phyloP scores from a whole-genome alignment of 2,113 vertebrate species.

The Platichthys stellatus region DNA sequence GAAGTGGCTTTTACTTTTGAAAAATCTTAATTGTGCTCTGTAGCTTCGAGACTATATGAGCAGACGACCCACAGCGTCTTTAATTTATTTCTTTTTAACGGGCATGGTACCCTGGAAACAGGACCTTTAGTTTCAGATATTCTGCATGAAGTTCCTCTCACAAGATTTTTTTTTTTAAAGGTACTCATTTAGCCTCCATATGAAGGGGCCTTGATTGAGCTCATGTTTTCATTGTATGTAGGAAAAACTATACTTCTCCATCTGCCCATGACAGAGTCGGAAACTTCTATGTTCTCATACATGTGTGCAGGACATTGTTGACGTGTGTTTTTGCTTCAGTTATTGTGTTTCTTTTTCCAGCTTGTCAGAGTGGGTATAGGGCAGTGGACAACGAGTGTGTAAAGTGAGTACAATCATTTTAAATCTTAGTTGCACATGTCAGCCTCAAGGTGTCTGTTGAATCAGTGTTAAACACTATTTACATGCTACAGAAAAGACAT shows the following conservation, averaged over 20 bases:
- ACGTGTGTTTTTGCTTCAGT: not conserved
- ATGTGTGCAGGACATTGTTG: not conserved
- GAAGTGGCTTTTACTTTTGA: not conserved
- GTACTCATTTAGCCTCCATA: not conserved
- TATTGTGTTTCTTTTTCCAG: constrained; percentile 58
- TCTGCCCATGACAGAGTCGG: not conserved
- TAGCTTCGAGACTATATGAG: not conserved
- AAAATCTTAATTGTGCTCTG: not conserved
- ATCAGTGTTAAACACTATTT: not conserved
- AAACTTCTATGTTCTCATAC: not conserved
- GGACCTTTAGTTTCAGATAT: constrained; percentile 13
- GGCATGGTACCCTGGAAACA: constrained; percentile 67
- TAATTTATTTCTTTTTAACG: constrained; percentile 57
- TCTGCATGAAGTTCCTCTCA: not conserved
- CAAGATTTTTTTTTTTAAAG: constrained; percentile 3
- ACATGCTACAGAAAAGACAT: not conserved
- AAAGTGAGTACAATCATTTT: constrained; percentile 68
- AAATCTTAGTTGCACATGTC: not conserved
- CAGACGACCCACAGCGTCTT: constrained; percentile 18
- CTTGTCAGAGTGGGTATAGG: constrained; percentile 74
- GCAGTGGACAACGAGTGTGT: constrained; percentile 40
- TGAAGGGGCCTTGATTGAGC: constrained; percentile 25
- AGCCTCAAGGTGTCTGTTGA: not conserved
- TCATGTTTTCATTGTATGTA: constrained; percentile 21
- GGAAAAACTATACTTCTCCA: not conserved